Base-by-base conservation (phyloP, 1,140 invertebrate genomes). In the Rhagoletis pomonella region DNA sequence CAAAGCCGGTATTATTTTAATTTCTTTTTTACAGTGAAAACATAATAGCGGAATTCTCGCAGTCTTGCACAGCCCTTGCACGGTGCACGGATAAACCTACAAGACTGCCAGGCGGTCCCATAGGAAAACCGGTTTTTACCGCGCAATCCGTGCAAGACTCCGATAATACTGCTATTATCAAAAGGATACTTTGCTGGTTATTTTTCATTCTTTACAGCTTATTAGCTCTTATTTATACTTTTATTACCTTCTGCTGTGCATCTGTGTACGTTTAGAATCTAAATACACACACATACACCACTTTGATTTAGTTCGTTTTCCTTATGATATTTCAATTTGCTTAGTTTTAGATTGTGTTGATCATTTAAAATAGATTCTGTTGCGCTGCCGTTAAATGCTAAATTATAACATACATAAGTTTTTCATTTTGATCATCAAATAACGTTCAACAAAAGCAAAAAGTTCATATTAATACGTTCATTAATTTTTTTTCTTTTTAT, bases 361-460 rank as follows among this genome's bases (percentile, higher is more conserved):
- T 44, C 19, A 81, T 55, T 55, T 55, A 55, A 81, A 81, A 50
- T 55, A 81, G 5, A 29, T 55, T 55, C 47, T 17, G 47, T 81
- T 81, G 47, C 73, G 73, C 73, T 81, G 73, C 29, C 44, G 10
- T 81, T 81, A 81, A 81, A 81, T 81, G 73, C 73, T 81, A 81
- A 42, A 81, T 7, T 55, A 81, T 81, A 19, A 81, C 55, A 81
- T 14, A 55, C 42, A 81, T 81, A 55, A 29, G 44, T 81, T 47
- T 81, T 81, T 17, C 14, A 50, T 81, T 17, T 42, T 81, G 47
- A 55, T 81, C 17, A 55, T 14, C n/a, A 17, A 14, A 81, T 19
- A 55, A 81, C 42, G 47, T 17, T 55, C 44, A 81, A 55, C 50
- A 55, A 55, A 81, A 81, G 47, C 44, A 81, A 55, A 50, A n/a